phyloP scores from a whole-genome alignment of 2,888 invertebrate species.

The Oligia fasciuncula region DNA sequence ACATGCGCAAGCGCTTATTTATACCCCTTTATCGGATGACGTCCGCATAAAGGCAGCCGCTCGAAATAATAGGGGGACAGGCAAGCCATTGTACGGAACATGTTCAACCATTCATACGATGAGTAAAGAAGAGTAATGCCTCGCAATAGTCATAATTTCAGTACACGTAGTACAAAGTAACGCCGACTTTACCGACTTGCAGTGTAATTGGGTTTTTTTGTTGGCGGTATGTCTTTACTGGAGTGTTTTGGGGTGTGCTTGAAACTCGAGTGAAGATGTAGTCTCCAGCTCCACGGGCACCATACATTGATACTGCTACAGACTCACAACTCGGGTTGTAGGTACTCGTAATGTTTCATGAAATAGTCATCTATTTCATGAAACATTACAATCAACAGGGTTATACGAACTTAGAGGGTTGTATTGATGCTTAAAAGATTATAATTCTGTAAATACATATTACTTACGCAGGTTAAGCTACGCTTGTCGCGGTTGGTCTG shows the following conservation, averaged over 20 bases:
- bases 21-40: conserved; percentile 80
- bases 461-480: no score
- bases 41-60: conserved; percentile 80
- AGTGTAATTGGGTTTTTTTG: conserved; percentile 62
- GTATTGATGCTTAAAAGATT: not conserved
- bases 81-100: conserved; percentile 78
- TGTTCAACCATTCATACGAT: conserved; percentile 82
- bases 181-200: conserved; percentile 62
- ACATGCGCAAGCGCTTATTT: conserved; percentile 81
- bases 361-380: not conserved
- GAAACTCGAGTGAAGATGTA: conserved; percentile 1
- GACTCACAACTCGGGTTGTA: not conserved
- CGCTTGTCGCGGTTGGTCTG: no score
- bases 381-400: no score
- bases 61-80: conserved; percentile 84
- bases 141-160: conserved; percentile 80
- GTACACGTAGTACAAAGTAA: conserved; percentile 66
- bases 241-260: conserved; percentile 31
- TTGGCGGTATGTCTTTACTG: conserved; percentile 40
- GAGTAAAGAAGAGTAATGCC: conserved; percentile 80
- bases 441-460: no score
- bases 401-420: no score
- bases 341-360: no score
- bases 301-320: not conserved
- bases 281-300: not conserved